These are phyloP conservation scores for Drosophila obscura DNA, from an alignment of 1,140 invertebrate genomes.

Conservation along the genomic window DNA sequence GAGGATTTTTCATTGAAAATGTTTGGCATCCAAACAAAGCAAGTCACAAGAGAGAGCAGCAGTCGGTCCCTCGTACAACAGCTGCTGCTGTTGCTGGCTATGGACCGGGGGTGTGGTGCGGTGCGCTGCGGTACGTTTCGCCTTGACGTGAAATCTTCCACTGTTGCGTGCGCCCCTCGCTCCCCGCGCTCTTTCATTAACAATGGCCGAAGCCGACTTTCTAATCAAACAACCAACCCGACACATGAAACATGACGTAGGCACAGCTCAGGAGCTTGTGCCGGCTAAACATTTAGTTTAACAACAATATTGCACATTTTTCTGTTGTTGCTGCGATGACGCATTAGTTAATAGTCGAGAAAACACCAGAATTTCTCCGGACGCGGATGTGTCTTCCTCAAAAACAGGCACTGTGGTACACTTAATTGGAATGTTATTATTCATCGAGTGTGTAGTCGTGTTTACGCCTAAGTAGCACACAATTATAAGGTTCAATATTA, in stretches of 20 bases:
- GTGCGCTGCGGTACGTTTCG: slow-evolving; percentile 23
- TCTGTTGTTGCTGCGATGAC: slow-evolving; percentile 57
- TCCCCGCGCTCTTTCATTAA: slow-evolving; percentile 21
- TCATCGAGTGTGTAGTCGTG: no score
- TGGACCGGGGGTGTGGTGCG: no score
- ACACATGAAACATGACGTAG: slow-evolving; percentile 27
- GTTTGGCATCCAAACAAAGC: slow-evolving; percentile 38
- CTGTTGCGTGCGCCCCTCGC: slow-evolving; percentile 28
- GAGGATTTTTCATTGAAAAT: background rate
- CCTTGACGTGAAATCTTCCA: slow-evolving; percentile 48
- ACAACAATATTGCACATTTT: slow-evolving; percentile 52
- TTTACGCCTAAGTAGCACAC: no score
- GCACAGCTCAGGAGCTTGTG: slow-evolving; percentile 23
- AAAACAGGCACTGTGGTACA: no score
- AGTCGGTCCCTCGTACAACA: background rate
- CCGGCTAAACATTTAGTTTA: slow-evolving; percentile 57
- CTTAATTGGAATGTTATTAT: no score
- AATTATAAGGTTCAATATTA: no score
- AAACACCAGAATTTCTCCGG: slow-evolving; percentile 23
- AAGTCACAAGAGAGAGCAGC: slow-evolving; percentile 8
- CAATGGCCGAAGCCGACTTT: slow-evolving; percentile 52
- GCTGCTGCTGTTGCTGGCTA: no score
- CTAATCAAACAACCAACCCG: slow-evolving; percentile 70
- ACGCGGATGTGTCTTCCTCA: no score
- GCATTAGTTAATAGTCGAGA: slow-evolving; percentile 66